A percentile compares a stretch with the other conserved stretches of the same genome.
Conservation (phyloP, 2,797 vertebrate genomes). For the Gallinago nigripennis region DNA sequence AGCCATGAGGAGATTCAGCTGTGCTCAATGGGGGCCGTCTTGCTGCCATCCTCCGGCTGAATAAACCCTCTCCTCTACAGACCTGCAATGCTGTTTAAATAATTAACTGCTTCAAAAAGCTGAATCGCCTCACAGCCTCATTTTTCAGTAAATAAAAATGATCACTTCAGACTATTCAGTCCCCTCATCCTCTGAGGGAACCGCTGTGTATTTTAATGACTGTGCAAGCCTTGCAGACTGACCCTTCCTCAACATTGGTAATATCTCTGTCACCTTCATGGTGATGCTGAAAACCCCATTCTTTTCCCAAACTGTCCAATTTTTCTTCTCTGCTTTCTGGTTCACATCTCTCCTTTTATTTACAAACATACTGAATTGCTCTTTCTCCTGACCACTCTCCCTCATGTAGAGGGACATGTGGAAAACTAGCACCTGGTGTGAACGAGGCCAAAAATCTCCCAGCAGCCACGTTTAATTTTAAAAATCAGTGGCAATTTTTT, state of each 20-base stretch:
- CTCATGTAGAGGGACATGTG: neutral
- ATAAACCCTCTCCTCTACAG: neutral
- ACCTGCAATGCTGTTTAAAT: neutral
- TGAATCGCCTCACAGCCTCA: neutral
- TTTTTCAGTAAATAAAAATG: neutral
- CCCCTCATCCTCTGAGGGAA: neutral
- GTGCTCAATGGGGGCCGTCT: fast-evolving
- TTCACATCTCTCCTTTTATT: neutral
- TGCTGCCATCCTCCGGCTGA: neutral
- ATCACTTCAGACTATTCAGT: neutral
- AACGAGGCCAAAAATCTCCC: neutral
- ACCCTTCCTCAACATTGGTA: neutral
- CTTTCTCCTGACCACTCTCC: neutral
- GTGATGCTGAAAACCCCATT: neutral
- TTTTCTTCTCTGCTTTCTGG: neutral
- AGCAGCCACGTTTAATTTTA: neutral
- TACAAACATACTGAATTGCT: neutral
- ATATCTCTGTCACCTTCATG: neutral
- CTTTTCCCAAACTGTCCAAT: neutral
- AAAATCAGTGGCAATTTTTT: neutral
- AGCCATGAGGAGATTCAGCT: neutral
- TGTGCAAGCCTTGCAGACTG: neutral
- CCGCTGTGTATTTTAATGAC: neutral
- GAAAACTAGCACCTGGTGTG: neutral
- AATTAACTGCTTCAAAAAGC: neutral